These are phyloP conservation scores for Sebastes itinus DNA, from an alignment of 2,797 vertebrate species.

Conservation along the genomic window DNA sequence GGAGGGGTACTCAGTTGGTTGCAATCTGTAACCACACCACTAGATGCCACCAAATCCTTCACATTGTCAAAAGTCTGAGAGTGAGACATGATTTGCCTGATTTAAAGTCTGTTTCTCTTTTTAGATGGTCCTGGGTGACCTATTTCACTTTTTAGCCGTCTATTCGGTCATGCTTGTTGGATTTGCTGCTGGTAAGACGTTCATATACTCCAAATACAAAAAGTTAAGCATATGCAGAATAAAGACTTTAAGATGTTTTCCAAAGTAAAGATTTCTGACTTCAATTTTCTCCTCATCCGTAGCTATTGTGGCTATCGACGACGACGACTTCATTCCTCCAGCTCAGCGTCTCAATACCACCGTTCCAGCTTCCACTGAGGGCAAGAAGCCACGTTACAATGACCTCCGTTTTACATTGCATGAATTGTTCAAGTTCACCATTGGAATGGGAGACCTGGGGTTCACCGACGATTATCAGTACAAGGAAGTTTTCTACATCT, in stretches of 20 bases:
- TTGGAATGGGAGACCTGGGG: constrained; percentile 92
- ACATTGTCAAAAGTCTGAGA: neutral
- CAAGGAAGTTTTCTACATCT: constrained; percentile 86
- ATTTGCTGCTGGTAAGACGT: constrained; percentile 87
- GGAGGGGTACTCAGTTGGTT: neutral
- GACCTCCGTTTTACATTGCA: constrained; percentile 82
- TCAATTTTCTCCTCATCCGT: neutral
- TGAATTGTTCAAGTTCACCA: constrained; percentile 96
- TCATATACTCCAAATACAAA: neutral
- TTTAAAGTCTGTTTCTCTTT: constrained; percentile 33
- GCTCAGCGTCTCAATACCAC: neutral
- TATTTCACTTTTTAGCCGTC: constrained; percentile 88
- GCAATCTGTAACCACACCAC: too few relatives aligned
- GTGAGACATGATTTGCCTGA: neutral
- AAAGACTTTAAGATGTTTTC: neutral
- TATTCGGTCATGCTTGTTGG: constrained; percentile 91
- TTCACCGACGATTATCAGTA: constrained; percentile 86
- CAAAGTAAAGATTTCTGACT: neutral
- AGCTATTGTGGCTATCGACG: constrained; percentile 63
- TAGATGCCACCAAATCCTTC: neutral
- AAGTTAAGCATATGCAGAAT: neutral
- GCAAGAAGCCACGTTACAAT: constrained; percentile 66
- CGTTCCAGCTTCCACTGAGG: neutral
- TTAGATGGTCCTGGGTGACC: constrained; percentile 89
- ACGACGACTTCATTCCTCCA: constrained; percentile 12